Base-by-base conservation (phyloP, 2,797 vertebrate species). In the Adelosebastes latens region DNA sequence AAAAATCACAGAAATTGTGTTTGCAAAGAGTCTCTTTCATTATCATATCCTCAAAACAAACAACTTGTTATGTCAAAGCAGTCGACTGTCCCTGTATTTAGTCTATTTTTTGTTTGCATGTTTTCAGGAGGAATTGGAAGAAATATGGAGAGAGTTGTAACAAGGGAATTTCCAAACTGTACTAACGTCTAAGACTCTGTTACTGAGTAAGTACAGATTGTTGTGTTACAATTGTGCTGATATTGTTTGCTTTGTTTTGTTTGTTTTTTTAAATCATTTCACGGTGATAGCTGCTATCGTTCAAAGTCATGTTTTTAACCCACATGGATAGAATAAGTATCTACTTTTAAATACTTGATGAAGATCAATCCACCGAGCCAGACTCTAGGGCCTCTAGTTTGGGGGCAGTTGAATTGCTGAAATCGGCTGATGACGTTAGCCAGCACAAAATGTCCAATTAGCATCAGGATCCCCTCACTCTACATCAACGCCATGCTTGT, bases 151-250 rank as follows among this genome's bases (percentile, higher is more conserved):
- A 96, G 93, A 84, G 93, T 94, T 85, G 94, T 97, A 93, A 99
- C 97, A 94, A 97, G 98, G 94, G 97, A 98, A 93, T 98, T 99
- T 90, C 98, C 98, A 87, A 99, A 98, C 96, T 99, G 98, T 95
- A 98, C 98, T 90, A 99, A 98, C 92, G 98, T 99, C 92, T 99
- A 96, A 96, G 89, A 93, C 82, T 80, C 31, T 89, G 82, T 87
- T 63, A 49, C 78, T 25, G 81, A 89, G 91, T 92, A 89, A 92
- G 89, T 92, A 93, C 88, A 82, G 70, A 75, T 75, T 82, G 87
- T 88, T 83, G 82, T 93, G 82, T 88, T 92, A 90, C 80, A 91
- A 52, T 75, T 84, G 89, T 90, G 87, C 84, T 87, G 36, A 87
- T 76, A 81, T 87, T 59, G 80, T 93, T 91, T 86, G 70, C 83